A percentile compares a stretch with the other conserved stretches of the same genome.
These are phyloP conservation scores for Pipistrellus pygmaeus DNA, from an alignment of 2,797 vertebrate genomes.

Conservation along the genomic window DNA sequence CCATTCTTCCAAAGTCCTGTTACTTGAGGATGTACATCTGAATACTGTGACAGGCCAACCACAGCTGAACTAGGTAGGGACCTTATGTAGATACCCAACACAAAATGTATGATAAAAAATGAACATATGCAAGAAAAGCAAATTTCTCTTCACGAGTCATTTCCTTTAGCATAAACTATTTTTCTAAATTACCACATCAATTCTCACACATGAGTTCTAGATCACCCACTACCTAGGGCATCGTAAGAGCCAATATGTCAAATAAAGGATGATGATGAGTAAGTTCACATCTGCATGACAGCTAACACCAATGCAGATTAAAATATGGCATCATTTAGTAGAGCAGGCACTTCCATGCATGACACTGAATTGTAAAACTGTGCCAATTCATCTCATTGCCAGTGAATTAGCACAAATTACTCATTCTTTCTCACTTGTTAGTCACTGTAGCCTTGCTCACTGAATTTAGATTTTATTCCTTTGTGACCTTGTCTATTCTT, in stretches of 20 bases:
- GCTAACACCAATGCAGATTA: background rate
- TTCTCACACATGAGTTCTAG: background rate
- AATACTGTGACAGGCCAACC: background rate
- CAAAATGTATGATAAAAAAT: background rate
- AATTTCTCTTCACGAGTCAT: background rate
- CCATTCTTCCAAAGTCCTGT: background rate
- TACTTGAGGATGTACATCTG: background rate
- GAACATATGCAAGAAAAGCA: background rate
- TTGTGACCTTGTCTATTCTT: constrained; percentile 22
- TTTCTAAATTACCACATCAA: background rate
- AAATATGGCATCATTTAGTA: background rate
- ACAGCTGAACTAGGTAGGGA: background rate
- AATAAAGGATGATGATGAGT: background rate
- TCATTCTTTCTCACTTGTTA: background rate
- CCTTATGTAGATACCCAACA: background rate
- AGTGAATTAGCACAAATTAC: background rate
- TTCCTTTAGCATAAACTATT: background rate
- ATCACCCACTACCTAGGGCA: background rate
- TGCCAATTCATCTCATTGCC: background rate
- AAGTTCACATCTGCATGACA: background rate
- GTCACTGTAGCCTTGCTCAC: background rate
- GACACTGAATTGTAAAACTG: background rate
- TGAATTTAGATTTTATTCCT: background rate
- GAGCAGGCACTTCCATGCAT: background rate
- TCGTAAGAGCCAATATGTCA: background rate